Conservation (phyloP, 2,888 invertebrate genomes). For the Cheilosia scutellata region DNA sequence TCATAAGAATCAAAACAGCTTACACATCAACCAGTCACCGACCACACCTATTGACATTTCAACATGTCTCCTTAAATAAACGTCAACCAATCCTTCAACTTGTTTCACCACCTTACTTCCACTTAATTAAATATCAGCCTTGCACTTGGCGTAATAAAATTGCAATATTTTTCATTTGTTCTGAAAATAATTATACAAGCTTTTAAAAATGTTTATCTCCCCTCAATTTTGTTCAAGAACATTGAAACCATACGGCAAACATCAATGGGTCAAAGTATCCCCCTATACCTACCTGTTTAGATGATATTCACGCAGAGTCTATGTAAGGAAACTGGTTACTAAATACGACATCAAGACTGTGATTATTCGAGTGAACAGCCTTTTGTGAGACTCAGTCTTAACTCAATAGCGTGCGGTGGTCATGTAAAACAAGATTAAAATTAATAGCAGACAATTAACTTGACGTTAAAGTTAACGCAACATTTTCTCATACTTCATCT, state of each 20-base stretch:
- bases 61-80: not conserved
- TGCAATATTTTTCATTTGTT: conserved; percentile 8
- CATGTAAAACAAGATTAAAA: conserved; percentile 50
- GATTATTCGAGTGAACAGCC: conserved; percentile 34
- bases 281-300: not conserved
- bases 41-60: not conserved
- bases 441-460: conserved; percentile 63
- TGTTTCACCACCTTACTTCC: not conserved
- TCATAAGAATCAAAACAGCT: not conserved
- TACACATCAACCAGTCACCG: not conserved
- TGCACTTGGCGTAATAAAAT: conserved; percentile 3
- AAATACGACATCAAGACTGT: conserved; percentile 4
- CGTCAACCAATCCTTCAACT: conserved; percentile 5
- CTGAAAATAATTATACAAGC: conserved; percentile 14
- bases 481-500: not conserved
- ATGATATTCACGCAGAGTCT: not conserved
- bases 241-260: conserved; percentile 17
- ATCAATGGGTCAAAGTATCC: conserved; percentile 16
- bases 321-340: conserved; percentile 48
- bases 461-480: conserved; percentile 35
- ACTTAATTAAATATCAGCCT: not conserved
- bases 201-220: not conserved
- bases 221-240: conserved; percentile 15
- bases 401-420: conserved; percentile 1
- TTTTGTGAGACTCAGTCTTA: not conserved